Percentiles rank a stretch among this genome's conserved stretches.
Conservation (phyloP, 2,888 invertebrate species). For the Ectropis crepuscularia region DNA sequence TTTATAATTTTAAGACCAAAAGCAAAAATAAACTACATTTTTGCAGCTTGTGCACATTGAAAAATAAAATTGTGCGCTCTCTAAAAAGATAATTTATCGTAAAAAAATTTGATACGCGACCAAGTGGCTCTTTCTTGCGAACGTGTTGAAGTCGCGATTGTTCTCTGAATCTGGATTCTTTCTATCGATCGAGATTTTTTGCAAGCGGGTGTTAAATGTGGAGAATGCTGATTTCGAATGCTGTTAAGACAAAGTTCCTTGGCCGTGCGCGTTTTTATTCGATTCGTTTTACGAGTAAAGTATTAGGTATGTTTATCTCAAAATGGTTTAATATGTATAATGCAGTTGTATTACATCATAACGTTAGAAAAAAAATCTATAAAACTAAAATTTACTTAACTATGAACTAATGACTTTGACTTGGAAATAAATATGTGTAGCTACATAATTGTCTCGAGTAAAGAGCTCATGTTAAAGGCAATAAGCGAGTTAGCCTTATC, state of each 20-base stretch:
- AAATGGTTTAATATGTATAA: background rate
- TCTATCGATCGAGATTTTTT: conserved; percentile 59
- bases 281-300: conserved; percentile 32
- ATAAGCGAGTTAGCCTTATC: background rate
- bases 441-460: background rate
- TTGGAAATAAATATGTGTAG: background rate
- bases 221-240: conserved; percentile 61
- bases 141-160: conserved; percentile 75
- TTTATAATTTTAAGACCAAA: background rate
- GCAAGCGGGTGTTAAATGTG: conserved; percentile 63
- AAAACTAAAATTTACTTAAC: no score
- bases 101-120: conserved; percentile 37
- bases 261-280: conserved; percentile 42
- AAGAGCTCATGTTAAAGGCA: background rate
- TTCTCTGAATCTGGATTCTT: conserved; percentile 65
- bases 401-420: no score
- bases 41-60: conserved; percentile 30
- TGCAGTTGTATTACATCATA: background rate
- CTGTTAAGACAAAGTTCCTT: conserved; percentile 45
- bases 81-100: conserved; percentile 37
- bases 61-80: conserved; percentile 20
- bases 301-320: background rate
- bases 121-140: conserved; percentile 36
- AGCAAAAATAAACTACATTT: background rate
- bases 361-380: no score